phyloP scores from a whole-genome alignment of 2,797 vertebrate genomes.

The Enteromius treurensis region DNA sequence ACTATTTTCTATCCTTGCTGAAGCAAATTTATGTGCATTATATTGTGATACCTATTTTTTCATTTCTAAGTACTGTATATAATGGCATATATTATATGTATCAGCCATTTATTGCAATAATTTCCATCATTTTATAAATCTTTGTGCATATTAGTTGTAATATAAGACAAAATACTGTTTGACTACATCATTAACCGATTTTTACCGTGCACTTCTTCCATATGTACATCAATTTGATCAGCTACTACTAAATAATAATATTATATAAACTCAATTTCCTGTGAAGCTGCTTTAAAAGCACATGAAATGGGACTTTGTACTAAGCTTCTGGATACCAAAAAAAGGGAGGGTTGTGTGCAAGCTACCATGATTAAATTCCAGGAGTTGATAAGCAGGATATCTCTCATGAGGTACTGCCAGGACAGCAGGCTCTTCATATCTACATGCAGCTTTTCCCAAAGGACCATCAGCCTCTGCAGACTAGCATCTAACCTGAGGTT shows the following conservation, averaged over 20 bases:
- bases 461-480: slow-evolving; percentile 80
- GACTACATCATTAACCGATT: too few relatives aligned
- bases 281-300: too few relatives aligned
- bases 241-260: too few relatives aligned
- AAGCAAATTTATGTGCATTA: neutral
- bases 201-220: too few relatives aligned
- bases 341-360: neutral
- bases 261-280: too few relatives aligned
- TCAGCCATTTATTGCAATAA: neutral
- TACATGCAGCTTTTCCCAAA: slow-evolving; percentile 86
- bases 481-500: slow-evolving; percentile 81
- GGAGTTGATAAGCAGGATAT: slow-evolving; percentile 88
- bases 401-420: slow-evolving; percentile 88
- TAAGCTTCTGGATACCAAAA: neutral
- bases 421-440: slow-evolving; percentile 89
- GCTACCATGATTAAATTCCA: slow-evolving; percentile 88
- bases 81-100: neutral
- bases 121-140: neutral
- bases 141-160: neutral
- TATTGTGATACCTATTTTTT: neutral
- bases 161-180: neutral
- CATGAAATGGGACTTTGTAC: neutral
- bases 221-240: too few relatives aligned
- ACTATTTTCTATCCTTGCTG: neutral
- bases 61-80: neutral